phyloP scores from a whole-genome alignment of 1,140 invertebrate species.

The Calephelis nemesis region DNA sequence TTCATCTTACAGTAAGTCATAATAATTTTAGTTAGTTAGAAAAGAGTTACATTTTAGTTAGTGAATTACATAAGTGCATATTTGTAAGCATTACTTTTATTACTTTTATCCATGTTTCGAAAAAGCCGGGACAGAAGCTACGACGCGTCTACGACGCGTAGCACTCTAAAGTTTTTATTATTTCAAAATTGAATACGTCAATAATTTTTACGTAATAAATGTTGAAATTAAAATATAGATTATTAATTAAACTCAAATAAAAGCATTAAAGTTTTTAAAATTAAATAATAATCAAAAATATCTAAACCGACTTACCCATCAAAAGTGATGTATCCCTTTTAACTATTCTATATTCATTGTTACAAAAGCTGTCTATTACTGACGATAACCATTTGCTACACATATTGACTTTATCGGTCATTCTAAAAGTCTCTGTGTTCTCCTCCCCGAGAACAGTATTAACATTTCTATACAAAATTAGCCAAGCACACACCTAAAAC shows the following conservation, averaged over 20 bases:
- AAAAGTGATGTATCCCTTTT: conserved; percentile 63
- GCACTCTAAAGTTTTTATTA: too few species aligned
- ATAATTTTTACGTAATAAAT: too few species aligned
- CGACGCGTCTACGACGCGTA: too few species aligned
- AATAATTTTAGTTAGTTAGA: too few species aligned
- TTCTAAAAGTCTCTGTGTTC: conserved; percentile 40
- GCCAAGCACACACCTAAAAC: conserved; percentile 46
- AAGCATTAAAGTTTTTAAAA: not conserved
- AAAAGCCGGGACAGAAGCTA: too few species aligned
- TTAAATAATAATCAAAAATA: not conserved
- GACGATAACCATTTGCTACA: conserved; percentile 59
- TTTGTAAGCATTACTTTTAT: too few species aligned
- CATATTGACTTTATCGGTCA: conserved; percentile 49
- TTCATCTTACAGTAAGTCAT: too few species aligned
- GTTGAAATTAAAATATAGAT: not conserved
- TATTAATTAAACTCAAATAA: not conserved
- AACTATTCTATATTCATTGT: conserved; percentile 59
- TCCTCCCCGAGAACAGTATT: conserved; percentile 29
- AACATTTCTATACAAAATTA: conserved; percentile 43
- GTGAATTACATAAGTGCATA: too few species aligned
- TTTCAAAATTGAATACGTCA: too few species aligned
- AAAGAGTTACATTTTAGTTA: too few species aligned
- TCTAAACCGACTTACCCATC: conserved; percentile 44
- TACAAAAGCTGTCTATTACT: conserved; percentile 56
- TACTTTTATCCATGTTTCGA: not conserved